Evolutionary conservation across 2,797 vertebrate species (phyloP).

Genomic region (Sebastes alutus): DNA sequence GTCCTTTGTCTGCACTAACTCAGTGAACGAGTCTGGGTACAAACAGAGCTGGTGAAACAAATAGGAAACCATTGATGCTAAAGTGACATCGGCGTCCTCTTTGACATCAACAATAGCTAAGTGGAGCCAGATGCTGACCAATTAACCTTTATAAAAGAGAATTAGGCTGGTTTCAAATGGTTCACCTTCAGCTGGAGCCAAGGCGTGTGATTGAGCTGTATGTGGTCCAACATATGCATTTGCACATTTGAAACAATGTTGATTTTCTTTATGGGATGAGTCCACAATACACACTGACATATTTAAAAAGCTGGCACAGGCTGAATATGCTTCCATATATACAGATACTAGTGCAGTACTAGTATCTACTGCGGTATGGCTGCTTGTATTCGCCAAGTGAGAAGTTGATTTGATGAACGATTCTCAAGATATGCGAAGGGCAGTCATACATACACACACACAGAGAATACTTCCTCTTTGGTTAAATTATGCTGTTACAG

Average conservation of each 20-base stretch:
- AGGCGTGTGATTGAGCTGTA: slow-evolving; percentile 23
- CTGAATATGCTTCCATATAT: not conserved
- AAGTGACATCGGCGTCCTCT: slow-evolving; percentile 55
- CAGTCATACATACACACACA: no score
- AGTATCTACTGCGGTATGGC: no score
- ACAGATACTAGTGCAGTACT: not conserved
- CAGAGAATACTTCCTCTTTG: no score
- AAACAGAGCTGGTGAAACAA: slow-evolving; percentile 10
- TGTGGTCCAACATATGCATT: slow-evolving; percentile 48
- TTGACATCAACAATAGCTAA: slow-evolving; percentile 67
- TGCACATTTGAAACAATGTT: slow-evolving; percentile 20
- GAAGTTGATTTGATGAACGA: no score
- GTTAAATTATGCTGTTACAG: no score
- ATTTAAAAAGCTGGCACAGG: not conserved
- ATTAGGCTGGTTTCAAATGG: slow-evolving; percentile 59
- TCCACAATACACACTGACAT: not conserved
- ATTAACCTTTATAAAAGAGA: slow-evolving; percentile 77
- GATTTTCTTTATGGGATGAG: not conserved
- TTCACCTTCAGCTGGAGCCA: slow-evolving; percentile 76
- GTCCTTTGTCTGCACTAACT: not conserved
- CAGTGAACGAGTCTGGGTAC: not conserved
- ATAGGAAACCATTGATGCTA: not conserved
- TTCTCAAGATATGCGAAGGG: no score
- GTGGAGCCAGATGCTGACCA: slow-evolving; percentile 73
- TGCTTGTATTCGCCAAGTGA: no score